phyloP scores from a whole-genome alignment of 2,113 vertebrate genomes.

The Anas platyrhynchos region DNA sequence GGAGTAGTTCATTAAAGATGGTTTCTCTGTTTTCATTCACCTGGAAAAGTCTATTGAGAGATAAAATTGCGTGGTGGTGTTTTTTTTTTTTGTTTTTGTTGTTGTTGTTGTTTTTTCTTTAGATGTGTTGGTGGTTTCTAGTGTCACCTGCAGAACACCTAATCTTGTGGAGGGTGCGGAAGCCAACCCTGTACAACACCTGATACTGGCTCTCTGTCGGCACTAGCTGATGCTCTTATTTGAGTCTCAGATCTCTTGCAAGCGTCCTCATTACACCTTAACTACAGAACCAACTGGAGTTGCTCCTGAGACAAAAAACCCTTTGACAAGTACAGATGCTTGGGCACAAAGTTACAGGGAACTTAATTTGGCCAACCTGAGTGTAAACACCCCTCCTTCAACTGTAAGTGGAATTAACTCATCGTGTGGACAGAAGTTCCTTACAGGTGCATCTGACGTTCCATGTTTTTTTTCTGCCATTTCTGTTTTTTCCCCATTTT shows the following conservation, averaged over 20 bases:
- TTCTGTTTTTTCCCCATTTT: neutral
- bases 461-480: neutral
- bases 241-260: neutral
- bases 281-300: neutral
- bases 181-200: neutral
- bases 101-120: neutral
- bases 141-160: neutral
- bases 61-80: neutral
- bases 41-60: neutral
- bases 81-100: neutral
- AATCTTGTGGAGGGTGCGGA: neutral
- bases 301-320: neutral
- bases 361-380: neutral
- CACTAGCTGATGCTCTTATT: neutral
- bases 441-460: neutral
- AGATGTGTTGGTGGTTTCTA: neutral
- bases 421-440: neutral
- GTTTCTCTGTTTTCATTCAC: neutral
- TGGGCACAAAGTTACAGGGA: neutral
- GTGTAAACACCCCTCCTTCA: neutral
- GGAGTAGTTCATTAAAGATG: neutral
- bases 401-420: conserved; percentile 6
- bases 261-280: neutral
- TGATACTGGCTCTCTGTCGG: neutral
- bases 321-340: neutral